These are phyloP conservation scores for Channa striata DNA, from an alignment of 2,797 vertebrate species.

Conservation along the genomic window DNA sequence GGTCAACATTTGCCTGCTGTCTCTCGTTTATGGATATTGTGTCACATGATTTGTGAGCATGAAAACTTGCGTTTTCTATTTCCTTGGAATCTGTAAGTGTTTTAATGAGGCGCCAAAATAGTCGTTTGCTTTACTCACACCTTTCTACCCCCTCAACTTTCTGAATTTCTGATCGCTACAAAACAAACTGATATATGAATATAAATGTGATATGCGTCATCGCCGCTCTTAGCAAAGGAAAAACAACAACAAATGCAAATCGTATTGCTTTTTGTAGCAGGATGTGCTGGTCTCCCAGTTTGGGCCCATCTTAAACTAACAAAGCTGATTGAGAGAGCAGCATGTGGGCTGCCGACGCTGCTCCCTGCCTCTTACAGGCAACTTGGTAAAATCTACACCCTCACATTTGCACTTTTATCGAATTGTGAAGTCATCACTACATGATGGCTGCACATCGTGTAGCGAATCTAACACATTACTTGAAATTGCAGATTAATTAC, in stretches of 20 bases:
- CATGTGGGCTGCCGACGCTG: neutral
- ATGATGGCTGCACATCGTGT: too few species aligned
- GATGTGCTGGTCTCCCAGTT: constrained; percentile 24
- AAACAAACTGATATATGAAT: constrained; percentile 17
- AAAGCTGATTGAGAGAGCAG: neutral
- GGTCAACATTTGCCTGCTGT: constrained; percentile 55
- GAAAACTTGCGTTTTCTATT: constrained; percentile 10
- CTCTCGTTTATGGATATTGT: constrained; percentile 45
- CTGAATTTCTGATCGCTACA: constrained; percentile 7
- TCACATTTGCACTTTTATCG: neutral
- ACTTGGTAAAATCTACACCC: neutral
- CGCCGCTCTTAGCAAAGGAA: neutral
- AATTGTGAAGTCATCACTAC: neutral
- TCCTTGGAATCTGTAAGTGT: constrained; percentile 24
- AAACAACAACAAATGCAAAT: constrained; percentile 22
- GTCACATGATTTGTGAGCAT: constrained; percentile 33
- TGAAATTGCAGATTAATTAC: neutral
- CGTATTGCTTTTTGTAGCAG: constrained; percentile 8
- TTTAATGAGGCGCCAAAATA: constrained; percentile 25
- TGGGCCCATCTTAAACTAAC: constrained; percentile 17
- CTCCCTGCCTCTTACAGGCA: neutral
- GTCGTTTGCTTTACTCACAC: constrained; percentile 8
- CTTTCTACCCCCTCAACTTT: too few species aligned
- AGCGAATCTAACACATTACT: too few species aligned
- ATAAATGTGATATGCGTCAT: constrained; percentile 23